Conservation (phyloP, 2,113 vertebrate species). For the Corythornis cristatus region DNA sequence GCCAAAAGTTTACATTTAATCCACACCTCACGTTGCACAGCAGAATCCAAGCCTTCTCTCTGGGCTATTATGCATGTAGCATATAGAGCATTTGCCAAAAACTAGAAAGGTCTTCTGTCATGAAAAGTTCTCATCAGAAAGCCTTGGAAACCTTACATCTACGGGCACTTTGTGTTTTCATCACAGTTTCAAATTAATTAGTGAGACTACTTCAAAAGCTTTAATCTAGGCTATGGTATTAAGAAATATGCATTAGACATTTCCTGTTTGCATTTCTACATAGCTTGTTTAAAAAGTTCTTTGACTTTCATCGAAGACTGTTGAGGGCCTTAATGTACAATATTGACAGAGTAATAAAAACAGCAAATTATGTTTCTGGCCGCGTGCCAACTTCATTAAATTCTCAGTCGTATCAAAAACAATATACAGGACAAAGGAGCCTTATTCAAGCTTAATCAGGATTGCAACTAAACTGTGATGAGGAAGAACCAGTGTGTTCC, state of each 20-base stretch:
- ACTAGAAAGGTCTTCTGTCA: background rate
- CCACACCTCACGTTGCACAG: background rate
- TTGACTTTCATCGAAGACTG: slow-evolving; percentile 71
- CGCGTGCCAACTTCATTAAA: slow-evolving; percentile 77
- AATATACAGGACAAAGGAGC: slow-evolving; percentile 58
- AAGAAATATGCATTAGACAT: slow-evolving; percentile 63
- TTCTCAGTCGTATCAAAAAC: slow-evolving; percentile 62
- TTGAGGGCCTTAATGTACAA: slow-evolving; percentile 77
- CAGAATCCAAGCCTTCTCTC: background rate
- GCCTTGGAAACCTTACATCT: slow-evolving; percentile 42
- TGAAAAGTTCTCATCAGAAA: slow-evolving; percentile 39
- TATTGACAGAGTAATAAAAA: slow-evolving; percentile 85
- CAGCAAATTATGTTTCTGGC: slow-evolving; percentile 78
- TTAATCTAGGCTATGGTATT: slow-evolving; percentile 65
- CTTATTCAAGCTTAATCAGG: background rate
- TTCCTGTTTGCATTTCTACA: slow-evolving; percentile 72
- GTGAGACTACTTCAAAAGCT: slow-evolving; percentile 63
- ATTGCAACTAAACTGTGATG: background rate
- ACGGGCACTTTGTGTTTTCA: slow-evolving; percentile 64
- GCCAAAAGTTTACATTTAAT: background rate
- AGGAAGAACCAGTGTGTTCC: background rate
- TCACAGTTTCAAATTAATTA: slow-evolving; percentile 77
- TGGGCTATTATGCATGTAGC: background rate
- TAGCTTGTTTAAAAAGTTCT: slow-evolving; percentile 67
- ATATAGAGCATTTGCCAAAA: background rate